Conservation (phyloP, 2,888 invertebrate species). For the Lacanobia oleracea region DNA sequence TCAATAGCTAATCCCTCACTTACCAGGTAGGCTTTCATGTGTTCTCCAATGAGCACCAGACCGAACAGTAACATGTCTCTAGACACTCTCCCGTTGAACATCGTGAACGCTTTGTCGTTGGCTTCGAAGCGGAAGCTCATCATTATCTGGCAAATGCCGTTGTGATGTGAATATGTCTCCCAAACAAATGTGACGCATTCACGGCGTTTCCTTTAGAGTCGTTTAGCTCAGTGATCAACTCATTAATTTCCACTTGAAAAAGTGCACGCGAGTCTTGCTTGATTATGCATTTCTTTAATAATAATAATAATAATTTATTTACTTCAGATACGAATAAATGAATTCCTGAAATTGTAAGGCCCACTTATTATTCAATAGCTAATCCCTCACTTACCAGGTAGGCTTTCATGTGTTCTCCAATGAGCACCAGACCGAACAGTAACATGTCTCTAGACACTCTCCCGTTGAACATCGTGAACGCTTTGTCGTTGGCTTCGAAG, state of each 20-base stretch:
- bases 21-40: conserved; percentile 92
- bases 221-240: conserved; percentile 87
- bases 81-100: conserved; percentile 94
- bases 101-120: conserved; percentile 92
- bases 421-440: no score
- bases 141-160: conserved; percentile 95
- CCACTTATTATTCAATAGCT: not conserved
- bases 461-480: conserved; percentile 89
- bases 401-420: conserved; percentile 83
- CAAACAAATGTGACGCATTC: conserved; percentile 92
- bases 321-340: no score
- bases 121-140: conserved; percentile 95
- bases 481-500: conserved; percentile 93
- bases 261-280: no score
- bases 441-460: no score
- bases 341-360: no score
- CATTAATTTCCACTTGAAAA: conserved; percentile 91
- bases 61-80: conserved; percentile 96
- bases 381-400: conserved; percentile 62
- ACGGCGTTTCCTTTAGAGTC: conserved; percentile 80
- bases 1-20: conserved; percentile 64
- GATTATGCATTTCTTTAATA: no score
- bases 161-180: conserved; percentile 95
- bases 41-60: conserved; percentile 93
- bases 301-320: no score